Conservation (phyloP, 2,113 vertebrate species). For the Lasiurus cinereus region DNA sequence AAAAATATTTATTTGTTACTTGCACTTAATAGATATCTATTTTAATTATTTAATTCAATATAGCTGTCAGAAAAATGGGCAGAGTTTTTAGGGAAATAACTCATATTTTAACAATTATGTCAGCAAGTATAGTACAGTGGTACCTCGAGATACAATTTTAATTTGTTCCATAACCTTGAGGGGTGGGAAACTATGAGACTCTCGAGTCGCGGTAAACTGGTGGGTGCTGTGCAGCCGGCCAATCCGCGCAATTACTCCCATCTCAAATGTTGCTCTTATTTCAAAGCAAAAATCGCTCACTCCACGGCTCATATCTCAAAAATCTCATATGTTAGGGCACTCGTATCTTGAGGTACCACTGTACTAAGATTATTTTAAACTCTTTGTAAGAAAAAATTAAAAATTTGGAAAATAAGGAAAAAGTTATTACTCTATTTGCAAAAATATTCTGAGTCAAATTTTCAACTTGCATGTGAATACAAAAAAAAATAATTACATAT, state of each 20-base stretch:
- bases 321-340: no score
- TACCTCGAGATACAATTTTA: no score
- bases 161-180: no score
- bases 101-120: background rate
- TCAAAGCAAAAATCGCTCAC: no score
- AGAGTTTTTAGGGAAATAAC: background rate
- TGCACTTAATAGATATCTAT: background rate
- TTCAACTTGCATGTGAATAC: background rate
- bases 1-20: background rate
- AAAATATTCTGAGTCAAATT: background rate
- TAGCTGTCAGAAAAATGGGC: background rate
- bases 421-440: background rate
- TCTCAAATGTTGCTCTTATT: no score
- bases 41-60: conserved; percentile 17
- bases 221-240: no score
- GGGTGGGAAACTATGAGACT: no score
- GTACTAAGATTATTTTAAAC: background rate
- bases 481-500: background rate
- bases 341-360: no score
- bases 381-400: background rate
- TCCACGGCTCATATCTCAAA: no score
- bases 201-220: no score
- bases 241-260: no score
- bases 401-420: background rate
- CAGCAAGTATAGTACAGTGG: background rate